Evolutionary conservation across 2,888 invertebrate genomes (phyloP), one percentile per base, ranked within the genome.

Genomic region (Syrphus vitripennis): DNA sequence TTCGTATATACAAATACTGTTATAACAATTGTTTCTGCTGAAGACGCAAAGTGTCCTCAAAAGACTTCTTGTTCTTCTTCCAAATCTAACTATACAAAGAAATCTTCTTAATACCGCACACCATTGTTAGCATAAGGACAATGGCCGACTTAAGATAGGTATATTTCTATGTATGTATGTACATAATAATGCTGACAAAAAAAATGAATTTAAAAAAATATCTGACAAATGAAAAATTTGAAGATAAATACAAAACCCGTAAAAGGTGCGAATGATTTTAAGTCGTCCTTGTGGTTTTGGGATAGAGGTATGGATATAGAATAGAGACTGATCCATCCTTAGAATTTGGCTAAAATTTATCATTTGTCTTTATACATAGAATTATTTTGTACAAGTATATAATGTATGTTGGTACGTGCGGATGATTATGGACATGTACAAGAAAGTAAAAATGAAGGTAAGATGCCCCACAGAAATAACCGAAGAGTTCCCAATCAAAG

Each of bases 1-100:
- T 69, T 65, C 45, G 29, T 45, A 65, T 53, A 48, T 45, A 65
- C 34, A 48, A 63, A 24, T 53, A 67, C 34, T 14, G 9, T 10
- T 19, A 29, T 40, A 37, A 29, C 21, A 24, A 57, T 76, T 65
- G 71, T 48, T 50, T 76, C 76, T 82, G 76, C 14, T 70, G 53
- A 55, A 55, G 63, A 75, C 70, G 70, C 71, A 76, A 50, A 71
- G 76, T 82, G 76, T 81, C 37, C 82, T 65, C 29, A 55, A n/a
- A n/a, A 53, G 45, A 19, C 31, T 45, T 45, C 65, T 65, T 50
- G 48, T 50, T 61, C 59, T 61, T 61, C 24, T 16, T 34, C 57
- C 21, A 24, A 70, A n/a, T 50, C 19, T 16, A 31, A 21, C 9
- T 21, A 26, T 26, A 26, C 67, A 24, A 74, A 55, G 72, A 79